Base-by-base conservation (phyloP, 2,113 vertebrate genomes). In the Carassius auratus region DNA sequence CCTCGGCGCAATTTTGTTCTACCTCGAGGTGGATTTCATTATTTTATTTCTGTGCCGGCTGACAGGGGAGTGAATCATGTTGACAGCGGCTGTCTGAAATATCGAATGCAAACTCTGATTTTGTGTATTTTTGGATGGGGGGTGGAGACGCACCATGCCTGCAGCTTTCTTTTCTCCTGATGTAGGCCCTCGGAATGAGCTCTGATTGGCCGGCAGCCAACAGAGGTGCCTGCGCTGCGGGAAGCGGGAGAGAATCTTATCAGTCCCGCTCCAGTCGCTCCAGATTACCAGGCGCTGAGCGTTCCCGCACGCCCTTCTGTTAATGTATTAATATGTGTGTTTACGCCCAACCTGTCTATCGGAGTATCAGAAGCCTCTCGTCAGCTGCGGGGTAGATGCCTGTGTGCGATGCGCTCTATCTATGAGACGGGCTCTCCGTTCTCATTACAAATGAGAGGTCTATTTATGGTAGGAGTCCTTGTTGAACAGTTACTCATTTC, bases 41-140 rank as follows among this genome's bases (percentile, higher is more conserved):
- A 94, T 94, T 95, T 94, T 90, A 94, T 94, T 93, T 93, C 92
- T 91, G 92, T 84, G 86, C 85, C 14, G 90, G 86, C 92, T 95
- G 94, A 94, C 94, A 93, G 92, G 92, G 92, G 92, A 93, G 93
- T 95, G 94, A 95, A 95, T 94, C 93, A 94, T 92, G 93, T 93
- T 95, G 94, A 95, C 93, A 94, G 93, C 88, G 90, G 85, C 90
- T 85, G 90, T 94, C 92, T 94, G 92, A 93, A 94, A 91, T 93
- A 93, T 92, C 92, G 90, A 92, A 90, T 91, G 91, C 91, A 90
- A 92, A 92, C 92, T 91, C 92, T 90, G 92, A 93, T 93, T 95
- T 87, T 80, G 92, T 92, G 92, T 94, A 94, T 94, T 94, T 94
- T 93, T 89, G 92, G 93, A 92, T n/a, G 85, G 79, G 12, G 86